phyloP scores from a whole-genome alignment of 2,888 invertebrate genomes.

The Eupithecia inturbata region DNA sequence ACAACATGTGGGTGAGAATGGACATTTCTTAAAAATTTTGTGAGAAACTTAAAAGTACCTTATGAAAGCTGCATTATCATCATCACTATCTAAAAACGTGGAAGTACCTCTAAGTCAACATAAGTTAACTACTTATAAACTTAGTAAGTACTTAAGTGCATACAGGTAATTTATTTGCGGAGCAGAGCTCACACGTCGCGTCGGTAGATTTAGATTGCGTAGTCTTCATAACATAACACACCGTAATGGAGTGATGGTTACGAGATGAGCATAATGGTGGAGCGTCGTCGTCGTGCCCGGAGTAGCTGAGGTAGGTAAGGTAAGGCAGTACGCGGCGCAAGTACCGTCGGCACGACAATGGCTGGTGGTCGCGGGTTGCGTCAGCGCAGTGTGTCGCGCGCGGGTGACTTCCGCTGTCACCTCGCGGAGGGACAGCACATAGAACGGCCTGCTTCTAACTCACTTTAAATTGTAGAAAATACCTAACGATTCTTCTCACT shows the following conservation, averaged over 20 bases:
- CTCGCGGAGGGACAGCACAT: slow-evolving; percentile 42
- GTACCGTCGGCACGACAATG: slow-evolving; percentile 66
- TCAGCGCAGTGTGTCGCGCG: slow-evolving; percentile 51
- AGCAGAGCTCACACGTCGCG: not conserved
- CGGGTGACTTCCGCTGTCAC: slow-evolving; percentile 62
- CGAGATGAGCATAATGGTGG: not conserved
- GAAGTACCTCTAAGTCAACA: no score
- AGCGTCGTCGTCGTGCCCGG: slow-evolving; percentile 21
- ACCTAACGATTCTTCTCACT: no score
- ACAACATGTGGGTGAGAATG: no score
- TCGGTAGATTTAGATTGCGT: not conserved
- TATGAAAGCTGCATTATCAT: no score
- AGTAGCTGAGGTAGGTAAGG: not conserved
- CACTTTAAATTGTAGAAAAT: not conserved
- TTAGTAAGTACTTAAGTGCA: no score
- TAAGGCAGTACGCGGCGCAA: not conserved
- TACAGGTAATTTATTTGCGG: not conserved
- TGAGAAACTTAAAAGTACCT: no score
- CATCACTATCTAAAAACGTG: no score
- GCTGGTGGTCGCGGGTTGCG: slow-evolving; percentile 50
- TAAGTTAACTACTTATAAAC: no score
- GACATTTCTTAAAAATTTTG: no score
- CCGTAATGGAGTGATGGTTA: not conserved
- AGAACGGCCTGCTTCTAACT: slow-evolving; percentile 27
- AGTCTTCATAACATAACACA: not conserved